Conservation (phyloP, 35 echinoderm and acorn worm genomes). For the Ptychodera flava region DNA sequence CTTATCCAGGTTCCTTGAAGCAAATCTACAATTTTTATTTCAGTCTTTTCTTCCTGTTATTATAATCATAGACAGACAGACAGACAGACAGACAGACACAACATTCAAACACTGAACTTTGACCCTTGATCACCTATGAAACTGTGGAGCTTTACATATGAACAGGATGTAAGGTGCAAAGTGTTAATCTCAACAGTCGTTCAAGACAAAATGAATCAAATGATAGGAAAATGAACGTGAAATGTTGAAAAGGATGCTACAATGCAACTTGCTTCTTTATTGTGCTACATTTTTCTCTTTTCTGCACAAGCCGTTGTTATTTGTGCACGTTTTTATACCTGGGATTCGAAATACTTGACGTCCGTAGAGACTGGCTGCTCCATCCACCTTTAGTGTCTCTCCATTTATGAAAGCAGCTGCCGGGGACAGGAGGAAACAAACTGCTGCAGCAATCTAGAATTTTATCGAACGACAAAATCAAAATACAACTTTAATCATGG, state of each 20-base stretch:
- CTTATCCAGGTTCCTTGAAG: not conserved
- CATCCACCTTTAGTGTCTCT: constrained; percentile 73
- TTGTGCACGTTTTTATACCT: constrained; percentile 14
- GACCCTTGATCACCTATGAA: not conserved
- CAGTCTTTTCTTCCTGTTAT: not conserved
- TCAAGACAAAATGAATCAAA: too few species aligned
- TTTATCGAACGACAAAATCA: too few species aligned
- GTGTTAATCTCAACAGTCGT: not conserved
- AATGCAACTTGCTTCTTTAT: not conserved
- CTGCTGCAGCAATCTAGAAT: constrained; percentile 68
- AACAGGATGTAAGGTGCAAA: not conserved
- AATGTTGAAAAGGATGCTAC: not conserved
- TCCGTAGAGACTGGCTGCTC: constrained; percentile 53
- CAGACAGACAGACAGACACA: not conserved
- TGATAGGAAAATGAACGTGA: not conserved
- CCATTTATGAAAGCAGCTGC: constrained; percentile 81
- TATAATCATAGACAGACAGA: not conserved
- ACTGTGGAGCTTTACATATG: not conserved
- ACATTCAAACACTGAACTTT: too few species aligned
- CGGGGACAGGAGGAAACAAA: constrained; percentile 80
- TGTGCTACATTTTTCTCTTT: not conserved
- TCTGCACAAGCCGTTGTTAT: not conserved
- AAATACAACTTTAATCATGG: too few species aligned
- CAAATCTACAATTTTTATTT: not conserved
- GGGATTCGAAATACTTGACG: constrained; percentile 27